Evolutionary conservation across 2,888 invertebrate species (phyloP), one percentile per base, ranked within the genome.

Genomic region (Diaperis boleti): DNA sequence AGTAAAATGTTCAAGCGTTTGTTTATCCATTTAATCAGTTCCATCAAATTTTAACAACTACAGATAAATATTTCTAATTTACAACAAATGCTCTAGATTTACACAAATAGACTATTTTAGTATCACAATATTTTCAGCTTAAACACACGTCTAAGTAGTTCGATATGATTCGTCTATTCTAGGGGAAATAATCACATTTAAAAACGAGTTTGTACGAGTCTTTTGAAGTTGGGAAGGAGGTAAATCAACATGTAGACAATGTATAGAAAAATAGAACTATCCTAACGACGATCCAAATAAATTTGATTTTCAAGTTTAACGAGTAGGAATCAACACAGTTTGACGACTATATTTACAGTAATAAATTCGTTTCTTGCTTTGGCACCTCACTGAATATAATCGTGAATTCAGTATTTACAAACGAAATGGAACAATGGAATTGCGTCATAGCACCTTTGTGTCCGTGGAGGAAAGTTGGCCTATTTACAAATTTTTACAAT

Each of bases 31-130:
- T 68, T 68, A 68, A 62, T 67, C 65, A 67, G 64, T 68, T 66
- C 66, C 68, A 67, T 64, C 63, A 42, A 67, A 47, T 62, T 56
- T 59, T 66, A 69, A 69, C 65, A 67, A 64, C 65, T 65, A 69
- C 57, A 67, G 54, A 56, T 68, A 67, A 63, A 65, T 59, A 31
- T 67, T 42, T 35, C 65, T 69, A 69, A 65, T 50, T 63, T 59
- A 67, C 65, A 67, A 64, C 62, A 62, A 65, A 37, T 63, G 57
- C 59, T 56, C 55, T 60, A 60, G 41, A 20, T 55, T 41, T 66
- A 57, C 62, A 66, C 57, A 56, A 60, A 44, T 42, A 54, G 31
- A 55, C 65, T 62, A 62, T 54, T 17, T 54, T 47, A 50, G 47
- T 66, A 66, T 66, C 66, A 66, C 66, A 66, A 59, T 66, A 60